Percentiles rank a stretch among this genome's conserved stretches.
Evolutionary conservation across 64 coral and sea anemone genomes (phyloP).

Genomic region (Pocillopora damicornis): DNA sequence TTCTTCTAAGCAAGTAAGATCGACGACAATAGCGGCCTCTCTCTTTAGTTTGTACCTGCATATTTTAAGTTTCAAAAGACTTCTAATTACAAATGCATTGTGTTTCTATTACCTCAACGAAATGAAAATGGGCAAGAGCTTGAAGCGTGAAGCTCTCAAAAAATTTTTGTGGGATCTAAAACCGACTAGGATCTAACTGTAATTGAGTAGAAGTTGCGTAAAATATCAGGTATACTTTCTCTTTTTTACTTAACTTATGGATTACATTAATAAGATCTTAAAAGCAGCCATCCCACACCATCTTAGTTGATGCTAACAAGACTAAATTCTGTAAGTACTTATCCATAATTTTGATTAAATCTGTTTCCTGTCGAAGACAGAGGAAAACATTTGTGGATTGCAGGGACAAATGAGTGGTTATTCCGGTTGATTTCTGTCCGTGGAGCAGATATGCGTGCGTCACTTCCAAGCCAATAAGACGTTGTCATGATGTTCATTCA

Average conservation of each 20-base stretch:
- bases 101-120: slow-evolving; percentile 9
- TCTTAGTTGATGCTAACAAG: background rate
- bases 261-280: background rate
- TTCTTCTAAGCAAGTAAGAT: background rate
- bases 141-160: background rate
- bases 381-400: background rate
- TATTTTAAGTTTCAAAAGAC: slow-evolving; percentile 29
- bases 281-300: background rate
- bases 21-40: slow-evolving; percentile 4
- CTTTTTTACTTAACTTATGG: background rate
- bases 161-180: background rate
- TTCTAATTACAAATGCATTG: slow-evolving; percentile 20
- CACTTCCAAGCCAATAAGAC: background rate
- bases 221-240: background rate
- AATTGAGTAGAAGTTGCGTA: background rate
- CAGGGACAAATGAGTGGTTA: background rate
- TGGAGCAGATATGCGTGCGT: background rate
- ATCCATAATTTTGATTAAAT: background rate
- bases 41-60: slow-evolving; percentile 9
- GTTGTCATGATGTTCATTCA: background rate
- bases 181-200: background rate
- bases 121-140: slow-evolving; percentile 11
- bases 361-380: background rate
- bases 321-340: no score
- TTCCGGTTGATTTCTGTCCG: background rate